These are phyloP conservation scores for Palythoa heliodiscus DNA, from an alignment of 92 coral and sea anemone genomes.

Conservation along the genomic window DNA sequence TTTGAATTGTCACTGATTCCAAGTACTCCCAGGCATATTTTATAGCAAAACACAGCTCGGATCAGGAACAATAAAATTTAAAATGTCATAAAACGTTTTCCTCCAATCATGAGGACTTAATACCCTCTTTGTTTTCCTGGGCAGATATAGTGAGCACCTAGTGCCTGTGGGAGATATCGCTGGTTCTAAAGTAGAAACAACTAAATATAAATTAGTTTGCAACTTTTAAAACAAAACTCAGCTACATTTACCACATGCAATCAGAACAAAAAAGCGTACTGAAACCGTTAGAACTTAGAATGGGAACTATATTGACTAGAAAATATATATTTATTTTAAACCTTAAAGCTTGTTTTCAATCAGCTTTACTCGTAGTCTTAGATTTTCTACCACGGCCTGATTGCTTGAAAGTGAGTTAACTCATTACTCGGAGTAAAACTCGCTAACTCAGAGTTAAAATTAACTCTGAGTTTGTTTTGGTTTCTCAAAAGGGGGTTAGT, in stretches of 20 bases:
- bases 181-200: slow-evolving; percentile 6
- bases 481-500: too few relatives aligned
- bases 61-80: slow-evolving; percentile 31
- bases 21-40: slow-evolving; percentile 7
- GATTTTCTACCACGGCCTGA: too few relatives aligned
- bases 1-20: background rate
- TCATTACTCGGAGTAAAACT: too few relatives aligned
- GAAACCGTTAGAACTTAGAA: background rate
- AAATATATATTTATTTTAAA: background rate
- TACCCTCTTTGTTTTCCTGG: slow-evolving; percentile 13
- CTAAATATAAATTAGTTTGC: background rate
- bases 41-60: slow-evolving; percentile 33
- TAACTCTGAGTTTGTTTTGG: too few relatives aligned
- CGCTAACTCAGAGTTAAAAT: too few relatives aligned
- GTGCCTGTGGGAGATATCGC: background rate
- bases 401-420: too few relatives aligned
- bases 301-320: background rate
- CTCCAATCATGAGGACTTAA: background rate
- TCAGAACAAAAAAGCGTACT: background rate
- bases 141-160: slow-evolving; percentile 49
- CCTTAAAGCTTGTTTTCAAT: slow-evolving; percentile 16
- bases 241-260: background rate
- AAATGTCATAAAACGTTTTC: background rate
- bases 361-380: background rate
- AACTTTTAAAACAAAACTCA: background rate